A percentile compares a stretch with the other conserved stretches of the same genome.
phyloP scores from a whole-genome alignment of 2,888 invertebrate species.

The Nomada hirtipes region DNA sequence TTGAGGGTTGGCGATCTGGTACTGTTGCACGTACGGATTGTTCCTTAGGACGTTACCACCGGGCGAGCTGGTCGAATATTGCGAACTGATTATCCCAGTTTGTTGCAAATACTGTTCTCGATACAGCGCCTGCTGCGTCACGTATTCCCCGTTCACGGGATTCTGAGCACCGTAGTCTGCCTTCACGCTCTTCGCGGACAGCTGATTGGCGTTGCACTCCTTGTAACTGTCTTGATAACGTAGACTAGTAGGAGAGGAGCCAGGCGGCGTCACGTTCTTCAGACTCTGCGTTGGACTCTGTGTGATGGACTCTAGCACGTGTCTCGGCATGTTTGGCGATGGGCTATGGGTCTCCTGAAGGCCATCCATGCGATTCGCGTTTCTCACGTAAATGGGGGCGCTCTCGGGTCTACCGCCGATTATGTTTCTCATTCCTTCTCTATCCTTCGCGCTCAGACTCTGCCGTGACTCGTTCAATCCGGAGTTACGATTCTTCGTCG shows the following conservation, averaged over 20 bases:
- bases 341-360: slow-evolving; percentile 77
- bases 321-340: slow-evolving; percentile 81
- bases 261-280: slow-evolving; percentile 76
- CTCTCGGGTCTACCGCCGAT: slow-evolving; percentile 81
- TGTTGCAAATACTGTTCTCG: slow-evolving; percentile 81
- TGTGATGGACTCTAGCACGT: slow-evolving; percentile 81
- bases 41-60: slow-evolving; percentile 74
- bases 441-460: slow-evolving; percentile 77
- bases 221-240: slow-evolving; percentile 75
- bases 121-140: slow-evolving; percentile 77
- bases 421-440: slow-evolving; percentile 81
- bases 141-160: slow-evolving; percentile 78
- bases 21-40: slow-evolving; percentile 81
- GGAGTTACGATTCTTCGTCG: slow-evolving; percentile 54
- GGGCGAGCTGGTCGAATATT: slow-evolving; percentile 73
- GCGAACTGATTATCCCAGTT: slow-evolving; percentile 76
- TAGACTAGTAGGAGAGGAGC: slow-evolving; percentile 72
- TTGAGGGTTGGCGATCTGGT: slow-evolving; percentile 77
- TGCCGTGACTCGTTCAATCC: slow-evolving; percentile 68
- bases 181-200: slow-evolving; percentile 61
- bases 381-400: slow-evolving; percentile 79
- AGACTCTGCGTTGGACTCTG: slow-evolving; percentile 82
- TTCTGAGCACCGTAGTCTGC: slow-evolving; percentile 62
- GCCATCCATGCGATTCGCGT: slow-evolving; percentile 80
- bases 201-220: slow-evolving; percentile 71